Evolutionary conservation across 2,113 vertebrate species (phyloP).

Genomic region (Muntiacus muntjak): DNA sequence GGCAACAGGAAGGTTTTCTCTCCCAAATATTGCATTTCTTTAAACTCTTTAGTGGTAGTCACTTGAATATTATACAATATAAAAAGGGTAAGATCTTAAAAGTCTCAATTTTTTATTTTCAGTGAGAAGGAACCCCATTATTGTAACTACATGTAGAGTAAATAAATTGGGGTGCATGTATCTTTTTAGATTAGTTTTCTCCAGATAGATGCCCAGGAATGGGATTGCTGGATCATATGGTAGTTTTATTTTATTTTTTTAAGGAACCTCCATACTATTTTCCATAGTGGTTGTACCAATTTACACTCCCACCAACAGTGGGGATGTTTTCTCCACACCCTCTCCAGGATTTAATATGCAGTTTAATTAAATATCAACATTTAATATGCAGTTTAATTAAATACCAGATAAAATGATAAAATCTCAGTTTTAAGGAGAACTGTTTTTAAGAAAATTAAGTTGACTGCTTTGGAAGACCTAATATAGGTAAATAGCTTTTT

Average conservation of each 20-base stretch:
- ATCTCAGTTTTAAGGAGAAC: background rate
- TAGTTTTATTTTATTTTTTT: background rate
- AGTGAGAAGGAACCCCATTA: background rate
- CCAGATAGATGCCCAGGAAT: background rate
- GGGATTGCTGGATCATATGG: background rate
- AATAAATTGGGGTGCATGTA: background rate
- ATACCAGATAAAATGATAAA: background rate
- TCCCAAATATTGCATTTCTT: background rate
- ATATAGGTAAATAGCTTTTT: background rate
- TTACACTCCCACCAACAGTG: background rate
- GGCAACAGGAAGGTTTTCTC: background rate
- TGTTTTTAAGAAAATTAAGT: background rate
- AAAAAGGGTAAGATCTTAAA: background rate
- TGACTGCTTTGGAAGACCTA: background rate
- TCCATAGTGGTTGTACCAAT: background rate
- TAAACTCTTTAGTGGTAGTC: background rate
- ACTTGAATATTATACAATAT: background rate
- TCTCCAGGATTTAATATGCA: background rate
- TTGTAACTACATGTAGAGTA: background rate
- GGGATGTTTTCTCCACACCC: background rate
- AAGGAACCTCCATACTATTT: background rate
- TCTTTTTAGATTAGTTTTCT: background rate
- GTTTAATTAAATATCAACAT: background rate
- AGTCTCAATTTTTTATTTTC: constrained; percentile 9
- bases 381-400: background rate